Evolutionary conservation across 1,140 invertebrate species (phyloP), one percentile per base, ranked within the genome.

Genomic region (Phymorhynchus buccinoides): DNA sequence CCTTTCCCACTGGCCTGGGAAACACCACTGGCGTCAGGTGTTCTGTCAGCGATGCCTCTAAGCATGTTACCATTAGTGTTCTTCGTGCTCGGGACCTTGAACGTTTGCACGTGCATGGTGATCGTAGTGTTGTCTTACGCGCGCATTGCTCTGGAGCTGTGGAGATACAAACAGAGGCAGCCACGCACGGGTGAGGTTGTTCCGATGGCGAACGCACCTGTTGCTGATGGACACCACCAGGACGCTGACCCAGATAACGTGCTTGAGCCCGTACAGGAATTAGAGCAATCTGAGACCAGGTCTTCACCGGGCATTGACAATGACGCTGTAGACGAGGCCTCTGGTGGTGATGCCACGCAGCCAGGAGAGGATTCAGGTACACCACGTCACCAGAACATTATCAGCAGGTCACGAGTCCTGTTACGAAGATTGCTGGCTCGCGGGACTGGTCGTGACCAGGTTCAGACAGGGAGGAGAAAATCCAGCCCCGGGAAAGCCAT

Each of bases 1-100:
- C 85, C 12, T 44, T 83, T 6, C 18, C 77, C 16, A 84, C 81
- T 7, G 56, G 41, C 1, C 66, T 52, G 44, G 44, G 68, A 22
- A 83, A 79, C 14, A 78, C 85, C 37, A 32, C 37, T 18, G 85
- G 85, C 0, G 80, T 78, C 41, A 84, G 84, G 27, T 87, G 87
- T 83, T 83, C 84, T 12, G 41, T 79, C 16, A 84, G 82, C 27
- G 84, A 86, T 68, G 48, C 1, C 14, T 86, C 80, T 42, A 22
- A 80, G 3, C 52, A 75, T 71, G 18, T 86, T 82, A 48, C 85
- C 86, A 16, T 32, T 82, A 42, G 27, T 85, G 4, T 85, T 80
- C 78, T 30, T 37, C 18, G 80, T 44, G 9, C 37, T 85, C 27
- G 75, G 87, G n/a, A 30, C 85, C 16, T 18, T 88, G 2, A 84